These are phyloP conservation scores for Rhimphoctona megacephalus DNA, from an alignment of 2,888 invertebrate species.

Conservation along the genomic window DNA sequence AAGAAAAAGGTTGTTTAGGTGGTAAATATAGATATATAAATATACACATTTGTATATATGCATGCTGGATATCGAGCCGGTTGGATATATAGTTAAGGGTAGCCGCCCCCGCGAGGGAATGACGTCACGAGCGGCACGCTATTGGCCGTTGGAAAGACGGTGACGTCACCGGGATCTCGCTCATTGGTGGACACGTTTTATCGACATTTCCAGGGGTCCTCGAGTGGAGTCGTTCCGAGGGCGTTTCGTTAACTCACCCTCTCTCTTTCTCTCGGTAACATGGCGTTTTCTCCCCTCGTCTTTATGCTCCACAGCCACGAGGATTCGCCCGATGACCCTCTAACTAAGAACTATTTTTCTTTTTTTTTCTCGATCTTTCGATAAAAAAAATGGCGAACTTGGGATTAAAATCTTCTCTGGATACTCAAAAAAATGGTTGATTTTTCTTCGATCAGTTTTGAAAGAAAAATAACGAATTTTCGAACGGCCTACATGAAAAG, in stretches of 20 bases:
- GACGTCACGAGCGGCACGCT: slow-evolving; percentile 80
- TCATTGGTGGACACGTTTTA: slow-evolving; percentile 84
- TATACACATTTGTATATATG: neutral
- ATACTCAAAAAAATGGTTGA: neutral
- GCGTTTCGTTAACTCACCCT: slow-evolving; percentile 60
- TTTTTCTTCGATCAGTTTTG: neutral
- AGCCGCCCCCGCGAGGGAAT: slow-evolving; percentile 78
- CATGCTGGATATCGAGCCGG: slow-evolving; percentile 55
- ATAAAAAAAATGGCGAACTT: neutral
- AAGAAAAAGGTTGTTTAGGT: slow-evolving; percentile 32
- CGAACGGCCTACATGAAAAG: neutral
- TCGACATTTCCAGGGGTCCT: slow-evolving; percentile 82
- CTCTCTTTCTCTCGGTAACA: slow-evolving; percentile 50
- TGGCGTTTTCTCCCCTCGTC: slow-evolving; percentile 62
- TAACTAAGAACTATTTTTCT: neutral
- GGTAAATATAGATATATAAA: neutral
- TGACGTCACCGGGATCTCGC: slow-evolving; percentile 82
- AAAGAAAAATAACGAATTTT: neutral
- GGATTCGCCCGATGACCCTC: neutral
- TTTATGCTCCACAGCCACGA: slow-evolving; percentile 11
- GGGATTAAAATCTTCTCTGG: neutral
- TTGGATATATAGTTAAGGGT: slow-evolving; percentile 75
- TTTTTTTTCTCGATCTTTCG: neutral
- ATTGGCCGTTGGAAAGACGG: slow-evolving; percentile 81
- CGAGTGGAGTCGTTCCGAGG: slow-evolving; percentile 69